Conservation (phyloP, 2,797 vertebrate genomes). For the Myripristis jacobus region DNA sequence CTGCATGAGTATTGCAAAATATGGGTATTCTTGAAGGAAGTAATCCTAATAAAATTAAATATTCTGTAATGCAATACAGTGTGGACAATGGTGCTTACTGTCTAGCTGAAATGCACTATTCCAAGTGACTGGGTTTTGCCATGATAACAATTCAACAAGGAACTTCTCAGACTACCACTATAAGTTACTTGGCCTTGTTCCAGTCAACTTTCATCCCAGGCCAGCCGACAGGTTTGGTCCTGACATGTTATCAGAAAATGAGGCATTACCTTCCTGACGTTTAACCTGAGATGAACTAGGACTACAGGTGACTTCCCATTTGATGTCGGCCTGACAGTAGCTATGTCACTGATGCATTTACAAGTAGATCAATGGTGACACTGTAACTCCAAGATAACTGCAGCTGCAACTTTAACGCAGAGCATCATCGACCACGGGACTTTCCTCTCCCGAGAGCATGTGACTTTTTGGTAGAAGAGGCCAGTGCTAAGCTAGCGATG, state of each 20-base stretch:
- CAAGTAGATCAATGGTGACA: not conserved
- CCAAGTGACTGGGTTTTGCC: not conserved
- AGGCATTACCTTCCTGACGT: not conserved
- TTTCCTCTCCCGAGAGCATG: slow-evolving; percentile 4
- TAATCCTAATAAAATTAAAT: not conserved
- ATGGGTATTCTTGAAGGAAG: not conserved
- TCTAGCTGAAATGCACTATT: not conserved
- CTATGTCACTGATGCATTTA: no score
- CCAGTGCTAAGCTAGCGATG: no score
- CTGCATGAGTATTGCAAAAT: not conserved
- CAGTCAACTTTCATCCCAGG: no score
- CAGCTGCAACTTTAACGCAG: slow-evolving; percentile 38
- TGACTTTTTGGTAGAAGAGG: slow-evolving; percentile 8
- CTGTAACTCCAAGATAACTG: not conserved
- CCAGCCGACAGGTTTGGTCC: no score
- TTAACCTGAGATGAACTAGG: not conserved
- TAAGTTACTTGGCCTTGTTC: not conserved
- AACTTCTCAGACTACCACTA: not conserved
- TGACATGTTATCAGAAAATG: not conserved
- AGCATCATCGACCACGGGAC: slow-evolving; percentile 30
- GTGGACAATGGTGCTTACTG: not conserved
- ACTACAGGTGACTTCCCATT: not conserved
- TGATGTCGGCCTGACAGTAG: no score
- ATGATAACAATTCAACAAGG: not conserved
- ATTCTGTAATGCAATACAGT: not conserved